A percentile compares a stretch with the other conserved stretches of the same genome.
These are phyloP conservation scores for Orchestia grillus DNA, from an alignment of 1,140 invertebrate genomes.

Conservation along the genomic window DNA sequence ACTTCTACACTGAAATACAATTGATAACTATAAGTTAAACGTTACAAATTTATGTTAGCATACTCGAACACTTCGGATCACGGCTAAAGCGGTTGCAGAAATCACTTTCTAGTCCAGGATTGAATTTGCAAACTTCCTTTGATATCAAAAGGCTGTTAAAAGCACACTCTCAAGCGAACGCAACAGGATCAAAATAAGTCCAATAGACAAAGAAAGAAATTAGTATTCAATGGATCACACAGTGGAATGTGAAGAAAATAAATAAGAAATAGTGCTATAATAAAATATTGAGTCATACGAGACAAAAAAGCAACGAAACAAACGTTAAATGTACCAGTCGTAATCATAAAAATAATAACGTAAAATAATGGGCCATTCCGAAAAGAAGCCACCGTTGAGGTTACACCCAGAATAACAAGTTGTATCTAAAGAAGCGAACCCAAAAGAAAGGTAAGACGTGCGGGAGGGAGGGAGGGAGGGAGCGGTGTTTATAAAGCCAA, in stretches of 20 bases:
- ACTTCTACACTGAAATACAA: background rate
- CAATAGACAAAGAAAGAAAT: background rate
- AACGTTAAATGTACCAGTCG: conserved; percentile 10
- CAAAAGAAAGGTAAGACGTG: conserved; percentile 25
- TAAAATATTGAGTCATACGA: background rate
- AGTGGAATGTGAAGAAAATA: conserved; percentile 13
- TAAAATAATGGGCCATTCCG: conserved; percentile 40
- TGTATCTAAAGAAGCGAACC: conserved; percentile 11
- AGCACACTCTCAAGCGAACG: background rate
- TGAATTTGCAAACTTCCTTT: background rate
- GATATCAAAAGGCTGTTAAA: conserved; percentile 12
- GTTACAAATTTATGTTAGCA: background rate
- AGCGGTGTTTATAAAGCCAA: conserved; percentile 32
- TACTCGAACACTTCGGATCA: background rate
- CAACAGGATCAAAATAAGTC: background rate
- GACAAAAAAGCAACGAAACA: background rate
- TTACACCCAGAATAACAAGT: conserved; percentile 16
- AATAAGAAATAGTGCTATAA: background rate
- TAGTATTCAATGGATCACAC: background rate
- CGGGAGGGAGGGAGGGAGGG: conserved; percentile 58
- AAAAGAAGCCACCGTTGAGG: background rate
- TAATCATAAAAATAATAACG: conserved; percentile 56
- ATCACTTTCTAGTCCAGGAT: background rate
- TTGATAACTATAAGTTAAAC: background rate
- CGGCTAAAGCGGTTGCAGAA: background rate